phyloP scores from a whole-genome alignment of 2,797 vertebrate genomes.

The Manis pentadactyla region DNA sequence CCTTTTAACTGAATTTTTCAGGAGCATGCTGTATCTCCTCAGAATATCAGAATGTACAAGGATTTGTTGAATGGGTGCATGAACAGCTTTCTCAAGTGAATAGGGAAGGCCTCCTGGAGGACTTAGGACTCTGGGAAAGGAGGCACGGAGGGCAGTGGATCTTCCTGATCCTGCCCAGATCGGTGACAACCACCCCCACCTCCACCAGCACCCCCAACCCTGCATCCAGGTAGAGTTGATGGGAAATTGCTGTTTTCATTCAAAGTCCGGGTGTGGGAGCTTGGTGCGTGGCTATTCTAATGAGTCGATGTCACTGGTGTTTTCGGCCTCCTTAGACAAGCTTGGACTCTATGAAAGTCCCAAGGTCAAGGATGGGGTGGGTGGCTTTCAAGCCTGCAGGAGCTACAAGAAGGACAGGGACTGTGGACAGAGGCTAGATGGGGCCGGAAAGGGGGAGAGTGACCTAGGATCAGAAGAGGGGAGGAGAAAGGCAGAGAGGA shows the following conservation, averaged over 20 bases:
- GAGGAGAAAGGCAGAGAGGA: background rate
- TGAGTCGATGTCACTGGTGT: background rate
- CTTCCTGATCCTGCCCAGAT: background rate
- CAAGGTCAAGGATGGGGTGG: background rate
- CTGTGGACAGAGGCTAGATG: background rate
- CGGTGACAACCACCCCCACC: background rate
- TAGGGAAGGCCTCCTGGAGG: constrained; percentile 26
- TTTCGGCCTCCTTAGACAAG: background rate
- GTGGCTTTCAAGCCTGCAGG: background rate
- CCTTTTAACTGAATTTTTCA: background rate
- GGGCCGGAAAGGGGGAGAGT: background rate
- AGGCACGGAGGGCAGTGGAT: background rate
- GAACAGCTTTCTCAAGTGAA: constrained; percentile 23
- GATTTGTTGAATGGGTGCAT: background rate
- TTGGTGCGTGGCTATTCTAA: background rate
- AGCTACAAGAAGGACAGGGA: background rate
- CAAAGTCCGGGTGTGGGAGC: background rate
- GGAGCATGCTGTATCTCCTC: background rate
- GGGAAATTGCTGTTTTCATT: background rate
- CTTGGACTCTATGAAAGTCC: background rate
- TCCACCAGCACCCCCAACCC: background rate
- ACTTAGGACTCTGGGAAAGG: background rate
- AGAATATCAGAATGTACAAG: background rate
- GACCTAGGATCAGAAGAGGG: background rate
- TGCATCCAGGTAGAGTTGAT: background rate